Base-by-base conservation (phyloP, 2,888 invertebrate species). In the Adelognathus sp. region DNA sequence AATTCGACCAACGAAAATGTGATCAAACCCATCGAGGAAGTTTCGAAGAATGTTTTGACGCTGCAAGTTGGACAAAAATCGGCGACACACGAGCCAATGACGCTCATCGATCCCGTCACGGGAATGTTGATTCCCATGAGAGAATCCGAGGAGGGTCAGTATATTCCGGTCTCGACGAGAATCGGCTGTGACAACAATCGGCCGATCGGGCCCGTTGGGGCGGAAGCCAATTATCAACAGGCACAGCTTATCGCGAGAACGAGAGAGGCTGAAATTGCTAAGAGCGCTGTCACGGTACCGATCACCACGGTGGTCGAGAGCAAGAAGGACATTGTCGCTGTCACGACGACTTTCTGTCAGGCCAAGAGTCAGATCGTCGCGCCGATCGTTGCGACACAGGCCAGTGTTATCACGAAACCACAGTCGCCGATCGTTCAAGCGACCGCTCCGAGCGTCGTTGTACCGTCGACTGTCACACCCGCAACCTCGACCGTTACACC, bases 101-200 rank as follows among this genome's bases (percentile, higher is more conserved):
- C 94, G 2, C 88, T 96, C 16, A 95, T 96, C 50, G 96, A 96
- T 91, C 95, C 96, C 0, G 95, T 95, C 0, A 96, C 96, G 0
- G 96, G 96, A 1, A 92, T 95, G 83, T 91, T 96, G 33, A 95
- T 94, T 72, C 94, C 95, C 0, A 94, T 95, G 93, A 92, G 94
- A 85, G 95, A 95, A 84, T 94, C 94, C 58, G 95, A 95, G 86
- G 96, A 95, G 86, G 94, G 94, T 9, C 93, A 94, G 83, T 95
- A 95, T 87, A 93, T 95, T 73, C 94, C 95, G 1, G 92, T 94
- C 24, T 92, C 93, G 0, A 87, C 87, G n/a, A n/a, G n/a, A n/a
- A n/a, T n/a, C n/a, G n/a, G n/a, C n/a, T n/a, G n/a, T n/a, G n/a
- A n/a, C n/a, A n/a, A n/a, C n/a, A n/a, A n/a, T n/a, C n/a, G n/a